A percentile compares a stretch with the other conserved stretches of the same genome.
Conservation (phyloP, 1,140 invertebrate species). For the Lepidurus apus region DNA sequence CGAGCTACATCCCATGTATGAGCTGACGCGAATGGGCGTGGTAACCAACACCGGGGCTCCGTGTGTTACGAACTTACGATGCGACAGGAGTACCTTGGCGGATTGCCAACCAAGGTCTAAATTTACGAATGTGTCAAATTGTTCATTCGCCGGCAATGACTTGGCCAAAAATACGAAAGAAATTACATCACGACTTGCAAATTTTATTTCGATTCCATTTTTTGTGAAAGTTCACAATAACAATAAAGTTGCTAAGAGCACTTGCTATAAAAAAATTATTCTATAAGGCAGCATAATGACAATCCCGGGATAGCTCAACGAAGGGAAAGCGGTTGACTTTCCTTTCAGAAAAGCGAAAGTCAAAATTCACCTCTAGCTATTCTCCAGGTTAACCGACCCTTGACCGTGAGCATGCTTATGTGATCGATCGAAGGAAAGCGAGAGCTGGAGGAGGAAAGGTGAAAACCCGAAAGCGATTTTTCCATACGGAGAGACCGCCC, state of each 20-base stretch:
- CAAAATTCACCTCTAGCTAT: background rate
- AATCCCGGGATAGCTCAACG: background rate
- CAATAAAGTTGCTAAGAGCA: background rate
- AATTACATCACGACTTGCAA: background rate
- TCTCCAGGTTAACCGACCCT: background rate
- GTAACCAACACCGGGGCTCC: background rate
- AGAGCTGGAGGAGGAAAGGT: background rate
- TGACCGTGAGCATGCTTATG: background rate
- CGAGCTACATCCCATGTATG: background rate
- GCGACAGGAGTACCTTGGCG: background rate
- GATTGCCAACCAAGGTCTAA: background rate
- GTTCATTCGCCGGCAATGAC: background rate
- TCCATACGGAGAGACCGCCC: no score
- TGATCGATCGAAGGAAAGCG: background rate
- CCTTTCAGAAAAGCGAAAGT: constrained; percentile 3
- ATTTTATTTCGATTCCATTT: background rate
- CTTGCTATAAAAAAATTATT: background rate
- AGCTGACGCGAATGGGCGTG: background rate
- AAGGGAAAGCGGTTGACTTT: background rate
- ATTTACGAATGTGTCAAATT: background rate
- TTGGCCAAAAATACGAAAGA: background rate
- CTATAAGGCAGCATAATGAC: background rate
- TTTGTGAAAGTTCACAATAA: background rate
- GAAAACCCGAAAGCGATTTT: no score
- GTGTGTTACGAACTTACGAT: background rate